These are phyloP conservation scores for Felis chaus DNA, from an alignment of 2,113 vertebrate genomes.

Conservation along the genomic window DNA sequence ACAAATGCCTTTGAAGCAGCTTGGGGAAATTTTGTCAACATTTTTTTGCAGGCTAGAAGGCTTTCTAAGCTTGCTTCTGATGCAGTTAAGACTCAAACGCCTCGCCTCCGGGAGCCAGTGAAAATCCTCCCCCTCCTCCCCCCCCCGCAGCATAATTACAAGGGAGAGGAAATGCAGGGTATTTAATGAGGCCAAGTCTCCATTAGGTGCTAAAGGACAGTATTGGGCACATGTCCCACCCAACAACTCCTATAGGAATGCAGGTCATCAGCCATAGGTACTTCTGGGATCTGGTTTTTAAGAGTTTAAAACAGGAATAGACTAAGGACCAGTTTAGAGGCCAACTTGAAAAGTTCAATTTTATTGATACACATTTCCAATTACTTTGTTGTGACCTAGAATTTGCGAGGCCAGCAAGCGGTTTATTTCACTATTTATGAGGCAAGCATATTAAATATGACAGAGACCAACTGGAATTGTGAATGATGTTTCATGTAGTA, in stretches of 20 bases:
- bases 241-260: background rate
- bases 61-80: conserved; percentile 1
- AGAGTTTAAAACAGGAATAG: background rate
- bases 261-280: background rate
- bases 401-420: background rate
- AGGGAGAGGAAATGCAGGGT: background rate
- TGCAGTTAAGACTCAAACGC: background rate
- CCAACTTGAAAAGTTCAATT: background rate
- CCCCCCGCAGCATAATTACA: background rate
- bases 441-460: background rate
- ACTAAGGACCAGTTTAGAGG: background rate
- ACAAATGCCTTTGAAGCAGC: background rate
- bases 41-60: background rate
- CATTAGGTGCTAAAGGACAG: background rate
- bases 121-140: background rate
- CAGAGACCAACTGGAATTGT: background rate
- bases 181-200: background rate
- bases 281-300: background rate
- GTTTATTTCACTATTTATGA: conserved; percentile 16
- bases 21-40: background rate
- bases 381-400: background rate
- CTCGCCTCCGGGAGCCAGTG: background rate
- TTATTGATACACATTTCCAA: background rate
- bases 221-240: background rate
- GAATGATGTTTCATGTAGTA: background rate